Evolutionary conservation across 2,888 invertebrate genomes (phyloP).

Genomic region (Spisula subtruncata): DNA sequence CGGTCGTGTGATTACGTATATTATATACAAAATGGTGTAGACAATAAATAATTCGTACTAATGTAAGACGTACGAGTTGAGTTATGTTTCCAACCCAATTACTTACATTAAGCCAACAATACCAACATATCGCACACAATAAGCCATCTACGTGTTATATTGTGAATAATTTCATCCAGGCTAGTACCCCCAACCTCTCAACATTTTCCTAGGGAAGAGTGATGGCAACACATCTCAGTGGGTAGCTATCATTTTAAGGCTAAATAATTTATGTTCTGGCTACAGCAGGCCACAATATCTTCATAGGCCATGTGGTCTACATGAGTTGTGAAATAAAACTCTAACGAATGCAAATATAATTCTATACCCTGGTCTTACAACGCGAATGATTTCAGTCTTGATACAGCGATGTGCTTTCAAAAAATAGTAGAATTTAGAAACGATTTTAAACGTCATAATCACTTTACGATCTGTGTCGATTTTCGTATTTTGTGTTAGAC

Average conservation of each 20-base stretch:
- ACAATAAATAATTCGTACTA: neutral
- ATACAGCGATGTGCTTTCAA: no score
- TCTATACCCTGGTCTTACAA: no score
- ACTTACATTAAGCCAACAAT: neutral
- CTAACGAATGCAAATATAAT: neutral
- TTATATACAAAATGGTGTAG: neutral
- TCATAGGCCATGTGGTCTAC: conserved; percentile 1
- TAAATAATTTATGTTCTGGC: neutral
- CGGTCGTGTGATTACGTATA: conserved; percentile 4
- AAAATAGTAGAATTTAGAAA: no score
- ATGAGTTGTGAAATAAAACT: neutral
- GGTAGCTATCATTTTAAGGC: neutral
- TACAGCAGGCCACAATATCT: neutral
- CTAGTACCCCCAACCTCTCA: neutral
- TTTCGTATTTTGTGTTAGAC: neutral
- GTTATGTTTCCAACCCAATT: no score
- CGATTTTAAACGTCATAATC: no score
- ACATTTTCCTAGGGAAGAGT: neutral
- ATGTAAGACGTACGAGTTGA: no score
- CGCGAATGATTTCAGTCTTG: no score
- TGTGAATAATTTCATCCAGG: neutral
- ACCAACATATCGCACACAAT: neutral
- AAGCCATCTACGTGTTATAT: neutral
- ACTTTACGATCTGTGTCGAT: neutral
- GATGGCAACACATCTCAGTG: neutral